Base-by-base conservation (phyloP, 2,888 invertebrate species). In the Neria commutata region DNA sequence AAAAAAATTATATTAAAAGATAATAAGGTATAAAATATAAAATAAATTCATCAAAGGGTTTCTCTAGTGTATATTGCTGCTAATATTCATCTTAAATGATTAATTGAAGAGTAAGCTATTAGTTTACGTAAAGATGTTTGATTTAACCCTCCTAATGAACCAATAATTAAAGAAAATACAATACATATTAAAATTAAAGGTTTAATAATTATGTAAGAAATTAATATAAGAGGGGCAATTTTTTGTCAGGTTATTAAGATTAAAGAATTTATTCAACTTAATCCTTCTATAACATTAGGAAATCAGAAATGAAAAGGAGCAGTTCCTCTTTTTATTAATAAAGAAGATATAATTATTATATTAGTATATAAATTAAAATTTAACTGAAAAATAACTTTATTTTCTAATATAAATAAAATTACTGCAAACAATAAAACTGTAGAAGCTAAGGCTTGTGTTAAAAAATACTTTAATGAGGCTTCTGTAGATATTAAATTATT, bases 161-260 rank as follows among this genome's bases (percentile, higher is more conserved):
- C 85, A 69, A 86, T 73, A 64, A 85, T 65, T 49, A 81, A 70
- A 63, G 84, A 84, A 40, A 83, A 42, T 63, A 85, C 72, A 77
- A 85, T 82, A 73, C 83, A 78, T 56, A 83, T 64, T 62, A 79
- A 69, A 72, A 85, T 71, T 74, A 84, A 80, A 69, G 79, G 77
- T 70, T 76, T 77, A 75, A 81, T 79, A 72, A 79, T 75, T 74
- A 81, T 80, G 76, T 84, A 85, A 51, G 83, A 84, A 46, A 86
- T 68, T 72, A 86, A 67, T 77, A 86, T 83, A 82, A 87, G 79
- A 2, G 87, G 87, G 34, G 85, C 83, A 82, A 87, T 84, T 86
- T 88, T 88, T 86, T 88, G 87, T 83, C 86, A 87, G 0, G 85
- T 85, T 81, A 86, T 81, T 82, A 87, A 75, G 72, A 87, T 80